These are phyloP conservation scores for Kradibia gibbosae DNA, from an alignment of 1,140 invertebrate species.

Conservation along the genomic window DNA sequence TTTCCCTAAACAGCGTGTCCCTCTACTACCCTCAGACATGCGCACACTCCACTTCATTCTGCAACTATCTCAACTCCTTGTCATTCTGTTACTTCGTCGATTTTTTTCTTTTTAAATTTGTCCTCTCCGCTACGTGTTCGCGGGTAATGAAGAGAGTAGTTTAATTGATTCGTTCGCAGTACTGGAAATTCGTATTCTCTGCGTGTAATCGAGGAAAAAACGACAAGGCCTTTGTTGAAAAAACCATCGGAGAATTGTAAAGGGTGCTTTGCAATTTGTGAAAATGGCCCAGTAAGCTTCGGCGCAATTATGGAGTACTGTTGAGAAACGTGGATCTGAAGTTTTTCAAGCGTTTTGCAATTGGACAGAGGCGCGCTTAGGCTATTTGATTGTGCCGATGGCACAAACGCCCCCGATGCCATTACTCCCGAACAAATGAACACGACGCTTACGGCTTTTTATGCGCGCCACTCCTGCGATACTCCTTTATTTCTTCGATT, in stretches of 20 bases:
- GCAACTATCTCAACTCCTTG: too few relatives aligned
- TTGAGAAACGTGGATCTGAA: too few relatives aligned
- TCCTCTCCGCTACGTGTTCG: too few relatives aligned
- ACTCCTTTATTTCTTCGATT: too few relatives aligned
- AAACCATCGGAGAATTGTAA: not conserved
- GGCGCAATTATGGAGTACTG: too few relatives aligned
- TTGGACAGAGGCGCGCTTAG: not conserved
- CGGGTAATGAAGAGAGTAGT: too few relatives aligned
- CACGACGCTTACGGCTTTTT: constrained; percentile 2
- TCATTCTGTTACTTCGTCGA: too few relatives aligned
- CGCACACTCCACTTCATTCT: not conserved
- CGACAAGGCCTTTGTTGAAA: not conserved
- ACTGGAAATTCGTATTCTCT: not conserved
- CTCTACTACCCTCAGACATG: too few relatives aligned
- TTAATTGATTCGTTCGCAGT: not conserved
- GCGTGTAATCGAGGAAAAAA: not conserved
- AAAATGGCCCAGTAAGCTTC: not conserved
- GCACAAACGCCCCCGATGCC: not conserved
- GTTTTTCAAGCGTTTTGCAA: constrained; percentile 2
- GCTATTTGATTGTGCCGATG: constrained; percentile 6
- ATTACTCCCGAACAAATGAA: not conserved
- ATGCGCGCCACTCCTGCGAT: not conserved
- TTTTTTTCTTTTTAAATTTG: too few relatives aligned
- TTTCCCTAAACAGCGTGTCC: not conserved
- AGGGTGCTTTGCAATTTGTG: not conserved